Evolutionary conservation across 2,888 invertebrate genomes (phyloP).

Genomic region (Aelia acuminata): DNA sequence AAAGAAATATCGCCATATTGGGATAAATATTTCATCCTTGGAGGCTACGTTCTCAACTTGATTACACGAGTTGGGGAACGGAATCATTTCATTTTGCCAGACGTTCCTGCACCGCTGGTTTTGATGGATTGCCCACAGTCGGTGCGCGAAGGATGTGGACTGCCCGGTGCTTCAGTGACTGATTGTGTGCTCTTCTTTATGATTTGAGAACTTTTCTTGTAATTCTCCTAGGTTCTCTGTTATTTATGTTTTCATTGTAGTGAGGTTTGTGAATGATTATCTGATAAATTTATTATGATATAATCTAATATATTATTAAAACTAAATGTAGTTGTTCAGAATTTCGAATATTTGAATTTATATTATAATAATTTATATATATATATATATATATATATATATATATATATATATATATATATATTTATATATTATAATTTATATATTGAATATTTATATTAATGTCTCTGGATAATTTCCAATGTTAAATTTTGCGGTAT

Average conservation of each 20-base stretch:
- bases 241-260: neutral
- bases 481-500: too few species aligned
- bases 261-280: too few species aligned
- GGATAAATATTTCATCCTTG: neutral
- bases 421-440: too few species aligned
- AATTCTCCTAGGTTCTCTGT: neutral
- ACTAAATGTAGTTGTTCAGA: too few species aligned
- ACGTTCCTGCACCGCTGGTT: neutral
- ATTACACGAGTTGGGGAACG: neutral
- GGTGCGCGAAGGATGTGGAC: neutral
- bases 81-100: constrained; percentile 10
- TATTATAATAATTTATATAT: too few species aligned
- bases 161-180: neutral
- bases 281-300: too few species aligned
- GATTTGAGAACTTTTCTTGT: neutral
- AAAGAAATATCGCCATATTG: neutral
- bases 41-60: neutral
- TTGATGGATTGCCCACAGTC: neutral
- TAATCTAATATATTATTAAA: too few species aligned
- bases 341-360: too few species aligned
- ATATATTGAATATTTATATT: too few species aligned
- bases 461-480: too few species aligned
- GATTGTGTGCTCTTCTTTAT: neutral
- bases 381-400: too few species aligned
- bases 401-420: too few species aligned